These are phyloP conservation scores for Chaenocephalus aceratus DNA, from an alignment of 2,113 vertebrate genomes.

Conservation along the genomic window DNA sequence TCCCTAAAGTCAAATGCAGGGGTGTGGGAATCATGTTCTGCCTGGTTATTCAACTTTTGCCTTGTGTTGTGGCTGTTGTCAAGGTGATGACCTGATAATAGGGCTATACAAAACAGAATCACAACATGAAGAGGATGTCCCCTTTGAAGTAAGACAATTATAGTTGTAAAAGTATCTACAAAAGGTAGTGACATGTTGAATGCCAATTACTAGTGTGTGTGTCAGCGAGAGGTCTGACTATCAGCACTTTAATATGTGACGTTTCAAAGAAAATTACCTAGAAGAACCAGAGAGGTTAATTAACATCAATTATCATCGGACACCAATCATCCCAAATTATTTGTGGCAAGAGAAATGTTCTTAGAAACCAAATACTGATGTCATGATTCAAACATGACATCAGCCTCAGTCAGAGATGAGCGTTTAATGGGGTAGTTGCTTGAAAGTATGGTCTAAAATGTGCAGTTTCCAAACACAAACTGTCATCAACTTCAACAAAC, in stretches of 20 bases:
- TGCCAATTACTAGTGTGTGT: slow-evolving; percentile 5
- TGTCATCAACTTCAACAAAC: slow-evolving; percentile 3
- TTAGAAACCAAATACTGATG: neutral
- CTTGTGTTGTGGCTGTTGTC: slow-evolving; percentile 34
- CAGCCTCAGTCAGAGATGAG: neutral
- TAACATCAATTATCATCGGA: neutral
- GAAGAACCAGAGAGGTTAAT: neutral
- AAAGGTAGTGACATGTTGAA: neutral
- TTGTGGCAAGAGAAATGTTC: neutral
- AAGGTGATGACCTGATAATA: slow-evolving; percentile 30
- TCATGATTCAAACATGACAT: slow-evolving; percentile 9
- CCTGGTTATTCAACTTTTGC: slow-evolving; percentile 30
- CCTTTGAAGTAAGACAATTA: slow-evolving; percentile 37
- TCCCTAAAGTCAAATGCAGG: slow-evolving; percentile 38
- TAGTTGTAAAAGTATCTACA: slow-evolving; percentile 10
- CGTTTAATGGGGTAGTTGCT: neutral
- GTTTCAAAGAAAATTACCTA: slow-evolving; percentile 7
- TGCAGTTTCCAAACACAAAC: slow-evolving; percentile 32
- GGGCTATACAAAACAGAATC: slow-evolving; percentile 2
- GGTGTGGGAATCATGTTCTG: slow-evolving; percentile 16
- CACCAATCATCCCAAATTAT: slow-evolving; percentile 5
- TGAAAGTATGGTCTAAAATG: slow-evolving; percentile 11
- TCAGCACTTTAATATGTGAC: neutral
- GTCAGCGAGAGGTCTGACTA: slow-evolving; percentile 12
- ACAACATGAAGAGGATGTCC: neutral